Evolutionary conservation across 2,113 vertebrate genomes (phyloP).

Genomic region (Mola mola): DNA sequence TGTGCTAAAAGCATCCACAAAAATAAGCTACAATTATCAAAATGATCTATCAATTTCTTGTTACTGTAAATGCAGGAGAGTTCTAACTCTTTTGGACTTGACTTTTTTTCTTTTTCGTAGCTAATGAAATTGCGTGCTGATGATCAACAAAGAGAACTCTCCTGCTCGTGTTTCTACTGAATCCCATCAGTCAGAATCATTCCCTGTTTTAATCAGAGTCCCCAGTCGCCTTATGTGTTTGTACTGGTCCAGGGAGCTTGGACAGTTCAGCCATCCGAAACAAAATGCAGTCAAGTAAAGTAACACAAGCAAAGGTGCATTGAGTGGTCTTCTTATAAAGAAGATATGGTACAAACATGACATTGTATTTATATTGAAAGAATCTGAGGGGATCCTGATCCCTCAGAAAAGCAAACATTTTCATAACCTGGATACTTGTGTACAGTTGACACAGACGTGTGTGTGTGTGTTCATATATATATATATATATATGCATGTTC

Average conservation of each 20-base stretch:
- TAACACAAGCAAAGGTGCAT: constrained; percentile 77
- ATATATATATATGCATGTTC: constrained; percentile 13
- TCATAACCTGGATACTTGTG: constrained; percentile 55
- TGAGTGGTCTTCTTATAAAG: constrained; percentile 85
- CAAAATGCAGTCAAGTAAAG: constrained; percentile 71
- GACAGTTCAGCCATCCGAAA: constrained; percentile 69
- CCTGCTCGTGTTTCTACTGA: constrained; percentile 45
- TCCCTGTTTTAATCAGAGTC: constrained; percentile 52
- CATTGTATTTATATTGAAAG: constrained; percentile 65
- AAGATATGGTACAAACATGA: constrained; percentile 81
- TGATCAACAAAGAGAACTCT: constrained; percentile 63
- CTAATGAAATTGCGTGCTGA: constrained; percentile 74
- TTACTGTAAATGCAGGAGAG: constrained; percentile 68
- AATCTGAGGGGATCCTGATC: constrained; percentile 48
- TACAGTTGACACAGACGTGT: constrained; percentile 63
- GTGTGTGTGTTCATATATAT: constrained; percentile 36
- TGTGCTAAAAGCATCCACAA: constrained; percentile 83
- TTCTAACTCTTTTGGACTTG: constrained; percentile 57
- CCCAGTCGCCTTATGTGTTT: constrained; percentile 63
- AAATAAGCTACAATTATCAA: constrained; percentile 82
- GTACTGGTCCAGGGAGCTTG: constrained; percentile 58
- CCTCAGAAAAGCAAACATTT: constrained; percentile 45
- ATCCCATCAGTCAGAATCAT: constrained; percentile 56
- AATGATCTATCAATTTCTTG: constrained; percentile 65
- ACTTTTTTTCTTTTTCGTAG: constrained; percentile 74